Percentiles rank a stretch among this genome's conserved stretches.
Conservation (phyloP, 2,888 invertebrate species). For the Andrena marginata region DNA sequence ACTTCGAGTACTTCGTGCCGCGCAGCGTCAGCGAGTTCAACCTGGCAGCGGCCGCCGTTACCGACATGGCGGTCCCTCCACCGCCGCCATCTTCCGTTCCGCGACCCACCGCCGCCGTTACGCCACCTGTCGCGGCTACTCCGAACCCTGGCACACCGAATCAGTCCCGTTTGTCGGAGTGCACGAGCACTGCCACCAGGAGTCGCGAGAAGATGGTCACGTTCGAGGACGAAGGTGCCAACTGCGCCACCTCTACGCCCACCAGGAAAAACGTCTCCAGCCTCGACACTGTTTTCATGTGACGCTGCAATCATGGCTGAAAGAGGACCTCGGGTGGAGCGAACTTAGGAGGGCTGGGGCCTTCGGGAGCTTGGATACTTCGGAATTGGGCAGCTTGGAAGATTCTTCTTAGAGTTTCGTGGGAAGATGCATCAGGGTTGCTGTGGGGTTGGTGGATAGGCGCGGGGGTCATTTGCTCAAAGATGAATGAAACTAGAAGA, state of each 20-base stretch:
- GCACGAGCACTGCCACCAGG: slow-evolving; percentile 78
- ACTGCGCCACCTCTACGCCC: slow-evolving; percentile 72
- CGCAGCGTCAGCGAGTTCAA: slow-evolving; percentile 94
- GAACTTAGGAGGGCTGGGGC: not conserved
- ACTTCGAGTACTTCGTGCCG: slow-evolving; percentile 93
- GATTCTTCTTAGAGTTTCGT: not conserved
- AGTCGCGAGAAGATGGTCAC: slow-evolving; percentile 92
- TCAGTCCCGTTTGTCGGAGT: slow-evolving; percentile 68
- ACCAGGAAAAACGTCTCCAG: slow-evolving; percentile 84
- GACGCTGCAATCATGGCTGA: slow-evolving; percentile 85
- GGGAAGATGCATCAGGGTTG: not conserved
- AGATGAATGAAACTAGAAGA: not conserved
- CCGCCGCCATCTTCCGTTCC: slow-evolving; percentile 82
- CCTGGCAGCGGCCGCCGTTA: slow-evolving; percentile 88
- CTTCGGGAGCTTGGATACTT: not conserved
- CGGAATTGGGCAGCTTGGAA: too few relatives aligned
- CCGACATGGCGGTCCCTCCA: slow-evolving; percentile 86
- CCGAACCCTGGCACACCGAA: slow-evolving; percentile 63
- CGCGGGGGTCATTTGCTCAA: not conserved
- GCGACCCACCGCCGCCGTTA: slow-evolving; percentile 77
- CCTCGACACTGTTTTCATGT: slow-evolving; percentile 93
- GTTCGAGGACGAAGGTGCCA: slow-evolving; percentile 90
- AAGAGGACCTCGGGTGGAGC: not conserved
- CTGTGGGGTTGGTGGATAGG: too few relatives aligned
- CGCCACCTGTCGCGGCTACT: slow-evolving; percentile 79